Conservation (phyloP, 2,888 invertebrate species). For the Lochmaea capreae region DNA sequence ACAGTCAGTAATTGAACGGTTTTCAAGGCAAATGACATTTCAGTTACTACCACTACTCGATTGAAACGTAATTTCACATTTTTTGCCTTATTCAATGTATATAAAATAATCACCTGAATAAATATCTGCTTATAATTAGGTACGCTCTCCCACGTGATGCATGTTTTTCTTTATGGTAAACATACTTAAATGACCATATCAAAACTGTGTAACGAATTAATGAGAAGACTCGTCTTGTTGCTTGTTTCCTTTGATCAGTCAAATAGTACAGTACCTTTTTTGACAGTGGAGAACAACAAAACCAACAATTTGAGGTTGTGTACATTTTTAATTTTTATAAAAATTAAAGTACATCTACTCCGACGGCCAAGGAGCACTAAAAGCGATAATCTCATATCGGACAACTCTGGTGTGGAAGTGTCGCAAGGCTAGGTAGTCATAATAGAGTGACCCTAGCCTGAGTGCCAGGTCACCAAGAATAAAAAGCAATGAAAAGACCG, state of each 20-base stretch:
- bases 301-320: no score
- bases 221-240: neutral
- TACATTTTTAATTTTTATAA: no score
- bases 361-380: no score
- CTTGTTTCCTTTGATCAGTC: neutral
- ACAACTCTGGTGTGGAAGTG: no score
- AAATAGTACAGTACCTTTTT: neutral
- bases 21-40: conserved; percentile 29
- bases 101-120: conserved; percentile 12
- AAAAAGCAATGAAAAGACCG: no score
- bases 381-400: no score
- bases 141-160: conserved; percentile 6
- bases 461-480: no score
- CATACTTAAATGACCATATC: neutral
- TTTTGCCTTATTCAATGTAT: conserved; percentile 17
- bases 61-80: conserved; percentile 19
- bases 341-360: no score
- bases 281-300: neutral
- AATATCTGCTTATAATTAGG: neutral
- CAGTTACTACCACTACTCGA: neutral
- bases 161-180: neutral
- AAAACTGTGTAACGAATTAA: neutral
- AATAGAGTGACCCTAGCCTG: no score
- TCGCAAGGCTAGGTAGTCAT: no score
- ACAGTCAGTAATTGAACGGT: conserved; percentile 27